phyloP scores from a whole-genome alignment of 1,140 invertebrate genomes.

The Halictus rubicundus region DNA sequence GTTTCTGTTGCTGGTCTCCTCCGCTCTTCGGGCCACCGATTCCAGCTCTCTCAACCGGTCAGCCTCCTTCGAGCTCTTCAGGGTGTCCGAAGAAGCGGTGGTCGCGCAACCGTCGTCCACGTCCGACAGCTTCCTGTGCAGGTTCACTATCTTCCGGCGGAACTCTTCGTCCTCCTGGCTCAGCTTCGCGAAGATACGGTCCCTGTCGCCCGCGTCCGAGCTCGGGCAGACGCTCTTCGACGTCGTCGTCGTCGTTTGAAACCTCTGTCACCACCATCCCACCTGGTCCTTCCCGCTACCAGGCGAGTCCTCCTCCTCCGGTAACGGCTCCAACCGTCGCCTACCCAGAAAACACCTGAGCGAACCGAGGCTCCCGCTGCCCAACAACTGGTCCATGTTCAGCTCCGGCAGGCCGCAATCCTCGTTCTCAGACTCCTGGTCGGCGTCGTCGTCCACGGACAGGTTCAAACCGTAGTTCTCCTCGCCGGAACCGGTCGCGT shows the following conservation, averaged over 20 bases:
- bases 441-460: constrained; percentile 68
- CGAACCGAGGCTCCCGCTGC: constrained; percentile 65
- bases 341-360: constrained; percentile 73
- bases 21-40: constrained; percentile 63
- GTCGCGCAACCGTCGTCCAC: constrained; percentile 66
- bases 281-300: constrained; percentile 74
- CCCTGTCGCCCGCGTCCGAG: constrained; percentile 57
- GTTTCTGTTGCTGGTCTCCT: constrained; percentile 65
- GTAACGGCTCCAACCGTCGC: constrained; percentile 75
- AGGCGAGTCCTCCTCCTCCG: constrained; percentile 78
- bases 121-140: constrained; percentile 76
- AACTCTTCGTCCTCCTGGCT: constrained; percentile 76
- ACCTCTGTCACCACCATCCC: constrained; percentile 80
- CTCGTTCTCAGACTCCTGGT: constrained; percentile 68
- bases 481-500: constrained; percentile 59
- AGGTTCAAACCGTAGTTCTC: constrained; percentile 71
- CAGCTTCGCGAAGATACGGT: constrained; percentile 72
- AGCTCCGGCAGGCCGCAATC: constrained; percentile 72
- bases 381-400: constrained; percentile 78
- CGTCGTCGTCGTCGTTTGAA: constrained; percentile 61
- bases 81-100: not conserved
- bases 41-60: constrained; percentile 67
- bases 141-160: constrained; percentile 74
- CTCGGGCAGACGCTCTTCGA: constrained; percentile 62
- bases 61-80: constrained; percentile 41